Evolutionary conservation across 2,888 invertebrate genomes (phyloP).

Genomic region (Cynaeus angustus): DNA sequence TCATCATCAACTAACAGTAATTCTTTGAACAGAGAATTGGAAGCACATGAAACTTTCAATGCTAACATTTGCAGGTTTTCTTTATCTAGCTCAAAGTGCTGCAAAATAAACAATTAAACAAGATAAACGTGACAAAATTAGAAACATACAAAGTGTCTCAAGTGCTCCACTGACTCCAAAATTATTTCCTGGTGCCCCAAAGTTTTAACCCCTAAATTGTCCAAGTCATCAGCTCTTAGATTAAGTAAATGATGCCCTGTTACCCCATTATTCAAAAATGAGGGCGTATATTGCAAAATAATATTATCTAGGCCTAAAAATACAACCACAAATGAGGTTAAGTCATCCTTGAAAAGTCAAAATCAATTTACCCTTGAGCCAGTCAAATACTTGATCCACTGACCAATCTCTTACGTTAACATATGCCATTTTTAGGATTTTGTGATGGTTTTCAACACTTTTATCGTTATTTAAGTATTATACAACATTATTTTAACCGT

Average conservation of each 20-base stretch:
- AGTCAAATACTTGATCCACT: constrained; percentile 91
- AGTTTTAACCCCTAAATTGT: constrained; percentile 87
- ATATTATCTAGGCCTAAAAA: constrained; percentile 84
- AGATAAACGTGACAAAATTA: neutral
- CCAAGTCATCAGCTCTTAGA: constrained; percentile 90
- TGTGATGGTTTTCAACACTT: neutral
- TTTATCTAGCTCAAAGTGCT: constrained; percentile 93
- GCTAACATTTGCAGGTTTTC: constrained; percentile 95
- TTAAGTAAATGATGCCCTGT: constrained; percentile 88
- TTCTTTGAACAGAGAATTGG: constrained; percentile 85
- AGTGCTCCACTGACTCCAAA: constrained; percentile 92
- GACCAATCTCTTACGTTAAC: constrained; percentile 93
- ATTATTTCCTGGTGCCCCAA: constrained; percentile 96
- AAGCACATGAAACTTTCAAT: constrained; percentile 86
- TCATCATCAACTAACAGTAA: constrained; percentile 74
- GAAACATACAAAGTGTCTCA: constrained; percentile 87
- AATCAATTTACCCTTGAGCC: constrained; percentile 83
- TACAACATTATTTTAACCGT: constrained; percentile 5
- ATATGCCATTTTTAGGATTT: constrained; percentile 78
- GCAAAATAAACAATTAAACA: constrained; percentile 63
- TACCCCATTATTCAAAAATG: constrained; percentile 86
- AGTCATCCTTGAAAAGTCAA: constrained; percentile 22
- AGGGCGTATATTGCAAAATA: constrained; percentile 86
- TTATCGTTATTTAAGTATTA: neutral
- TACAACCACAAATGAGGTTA: constrained; percentile 50